Conservation (phyloP, 2,888 invertebrate genomes). For the Cybosia mesomella region DNA sequence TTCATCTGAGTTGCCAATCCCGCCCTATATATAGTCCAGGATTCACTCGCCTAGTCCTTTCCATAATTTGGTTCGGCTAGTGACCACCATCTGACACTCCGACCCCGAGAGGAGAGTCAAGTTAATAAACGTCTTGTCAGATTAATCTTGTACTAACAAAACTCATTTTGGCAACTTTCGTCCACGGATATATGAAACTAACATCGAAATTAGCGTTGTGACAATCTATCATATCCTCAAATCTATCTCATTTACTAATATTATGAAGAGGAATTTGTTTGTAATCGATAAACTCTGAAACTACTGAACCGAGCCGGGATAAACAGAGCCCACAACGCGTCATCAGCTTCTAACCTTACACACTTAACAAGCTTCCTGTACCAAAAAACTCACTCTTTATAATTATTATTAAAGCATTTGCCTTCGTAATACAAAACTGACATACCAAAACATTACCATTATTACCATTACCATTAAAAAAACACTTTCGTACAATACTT, state of each 20-base stretch:
- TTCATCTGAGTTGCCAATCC: too few relatives aligned
- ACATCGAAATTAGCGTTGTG: not conserved
- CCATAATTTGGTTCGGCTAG: too few relatives aligned
- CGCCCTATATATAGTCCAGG: too few relatives aligned
- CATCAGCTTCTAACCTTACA: not conserved
- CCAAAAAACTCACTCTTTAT: not conserved
- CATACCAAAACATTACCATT: conserved; percentile 24
- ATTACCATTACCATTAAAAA: conserved; percentile 3
- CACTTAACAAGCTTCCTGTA: not conserved
- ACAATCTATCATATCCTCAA: not conserved
- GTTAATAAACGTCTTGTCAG: not conserved
- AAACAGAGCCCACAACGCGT: not conserved
- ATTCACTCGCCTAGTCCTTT: too few relatives aligned
- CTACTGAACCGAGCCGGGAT: too few relatives aligned
- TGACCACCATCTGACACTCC: too few relatives aligned
- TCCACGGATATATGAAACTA: too few relatives aligned
- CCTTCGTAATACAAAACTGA: conserved; percentile 6
- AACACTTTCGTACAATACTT: conserved; percentile 54
- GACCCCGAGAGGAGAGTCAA: too few relatives aligned
- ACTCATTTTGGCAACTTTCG: not conserved
- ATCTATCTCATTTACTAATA: too few relatives aligned
- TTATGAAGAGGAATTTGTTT: too few relatives aligned
- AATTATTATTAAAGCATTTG: not conserved
- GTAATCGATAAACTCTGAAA: too few relatives aligned
- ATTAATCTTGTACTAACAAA: not conserved